Evolutionary conservation across 2,888 invertebrate species (phyloP).

Genomic region (Nomada lathburiana): DNA sequence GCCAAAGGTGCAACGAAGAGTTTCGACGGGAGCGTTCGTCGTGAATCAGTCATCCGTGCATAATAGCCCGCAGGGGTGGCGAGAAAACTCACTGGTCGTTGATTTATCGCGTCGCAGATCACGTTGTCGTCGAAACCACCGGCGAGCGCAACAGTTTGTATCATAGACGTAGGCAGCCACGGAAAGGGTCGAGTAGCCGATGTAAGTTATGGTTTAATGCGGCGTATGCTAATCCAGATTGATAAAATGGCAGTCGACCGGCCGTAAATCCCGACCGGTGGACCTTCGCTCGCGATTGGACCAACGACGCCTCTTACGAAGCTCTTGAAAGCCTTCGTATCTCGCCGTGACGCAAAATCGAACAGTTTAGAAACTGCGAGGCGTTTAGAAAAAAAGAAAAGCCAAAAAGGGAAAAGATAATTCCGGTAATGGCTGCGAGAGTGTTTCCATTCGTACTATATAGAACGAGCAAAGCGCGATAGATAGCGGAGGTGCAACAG

Average conservation of each 20-base stretch:
- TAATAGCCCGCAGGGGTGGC: slow-evolving; percentile 39
- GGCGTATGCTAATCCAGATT: slow-evolving; percentile 82
- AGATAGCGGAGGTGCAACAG: neutral
- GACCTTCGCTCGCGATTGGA: slow-evolving; percentile 69
- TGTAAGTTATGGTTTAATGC: slow-evolving; percentile 78
- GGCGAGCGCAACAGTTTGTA: slow-evolving; percentile 43
- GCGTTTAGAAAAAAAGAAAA: slow-evolving; percentile 35
- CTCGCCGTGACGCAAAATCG: slow-evolving; percentile 37
- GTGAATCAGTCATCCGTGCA: slow-evolving; percentile 45
- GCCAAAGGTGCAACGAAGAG: neutral
- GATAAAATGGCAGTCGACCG: slow-evolving; percentile 79
- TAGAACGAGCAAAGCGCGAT: neutral
- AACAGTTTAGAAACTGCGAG: slow-evolving; percentile 23
- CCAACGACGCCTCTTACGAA: slow-evolving; percentile 61
- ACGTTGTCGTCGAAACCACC: slow-evolving; percentile 35
- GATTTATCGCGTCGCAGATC: slow-evolving; percentile 60
- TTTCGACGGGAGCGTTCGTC: slow-evolving; percentile 22
- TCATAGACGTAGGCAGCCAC: slow-evolving; percentile 54
- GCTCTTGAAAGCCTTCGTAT: slow-evolving; percentile 60
- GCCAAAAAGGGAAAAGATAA: slow-evolving; percentile 3
- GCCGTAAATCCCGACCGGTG: slow-evolving; percentile 77
- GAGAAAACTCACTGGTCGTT: slow-evolving; percentile 40
- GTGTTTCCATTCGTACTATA: neutral
- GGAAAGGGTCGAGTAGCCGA: slow-evolving; percentile 48
- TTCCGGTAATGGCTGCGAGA: slow-evolving; percentile 31